A percentile compares a stretch with the other conserved stretches of the same genome.
phyloP scores from a whole-genome alignment of 2,113 vertebrate species.

The Centropristis striata region DNA sequence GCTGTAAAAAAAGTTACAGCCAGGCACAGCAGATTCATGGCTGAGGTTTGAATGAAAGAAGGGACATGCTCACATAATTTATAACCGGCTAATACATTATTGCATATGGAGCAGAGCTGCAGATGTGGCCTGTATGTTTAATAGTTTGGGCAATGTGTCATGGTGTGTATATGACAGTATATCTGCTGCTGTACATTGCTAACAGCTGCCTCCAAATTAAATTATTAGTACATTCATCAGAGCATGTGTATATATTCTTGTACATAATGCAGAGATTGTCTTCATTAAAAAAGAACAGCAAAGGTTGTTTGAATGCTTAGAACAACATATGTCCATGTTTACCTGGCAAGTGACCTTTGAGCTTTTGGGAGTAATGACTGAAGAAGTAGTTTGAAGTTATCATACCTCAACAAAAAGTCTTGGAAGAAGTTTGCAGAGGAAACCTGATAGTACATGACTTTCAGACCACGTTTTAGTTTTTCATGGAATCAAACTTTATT shows the following conservation, averaged over 20 bases:
- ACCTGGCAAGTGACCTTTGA: constrained; percentile 20
- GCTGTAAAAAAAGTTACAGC: background rate
- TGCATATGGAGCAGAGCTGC: background rate
- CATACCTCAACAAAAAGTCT: background rate
- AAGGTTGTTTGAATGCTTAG: background rate
- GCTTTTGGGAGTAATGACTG: background rate
- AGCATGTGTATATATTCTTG: background rate
- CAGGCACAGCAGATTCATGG: constrained; percentile 1
- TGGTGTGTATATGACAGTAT: background rate
- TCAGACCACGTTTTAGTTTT: background rate
- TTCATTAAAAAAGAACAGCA: background rate
- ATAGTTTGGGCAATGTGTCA: background rate
- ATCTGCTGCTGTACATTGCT: background rate
- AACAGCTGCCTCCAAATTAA: constrained; percentile 14
- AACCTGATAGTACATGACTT: background rate
- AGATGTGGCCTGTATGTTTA: constrained; percentile 8
- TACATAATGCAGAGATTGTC: background rate
- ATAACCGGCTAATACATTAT: background rate
- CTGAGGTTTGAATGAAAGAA: background rate
- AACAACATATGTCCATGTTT: constrained; percentile 12
- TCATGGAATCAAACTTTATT: background rate
- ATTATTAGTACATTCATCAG: constrained; percentile 3
- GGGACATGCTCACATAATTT: background rate
- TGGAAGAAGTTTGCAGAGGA: background rate
- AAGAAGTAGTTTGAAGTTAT: background rate